Conservation (phyloP, 2,888 invertebrate species). For the Acrobasis suavella region DNA sequence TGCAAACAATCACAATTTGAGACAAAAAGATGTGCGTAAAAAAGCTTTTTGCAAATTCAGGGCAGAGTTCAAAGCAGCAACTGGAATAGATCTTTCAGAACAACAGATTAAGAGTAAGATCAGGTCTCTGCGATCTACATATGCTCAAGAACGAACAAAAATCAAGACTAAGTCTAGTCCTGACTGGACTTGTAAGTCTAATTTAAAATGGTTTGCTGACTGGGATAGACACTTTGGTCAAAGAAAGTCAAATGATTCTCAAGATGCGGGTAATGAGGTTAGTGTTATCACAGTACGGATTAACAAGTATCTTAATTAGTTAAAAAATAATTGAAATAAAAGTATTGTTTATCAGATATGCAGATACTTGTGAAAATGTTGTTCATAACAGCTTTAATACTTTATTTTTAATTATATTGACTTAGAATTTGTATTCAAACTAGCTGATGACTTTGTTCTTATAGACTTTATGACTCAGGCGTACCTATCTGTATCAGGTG, state of each 20-base stretch:
- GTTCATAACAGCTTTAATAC: too few species aligned
- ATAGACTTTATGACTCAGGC: too few species aligned
- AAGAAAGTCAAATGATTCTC: background rate
- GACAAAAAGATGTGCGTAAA: background rate
- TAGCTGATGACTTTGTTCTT: too few species aligned
- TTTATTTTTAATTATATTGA: too few species aligned
- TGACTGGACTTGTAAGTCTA: background rate
- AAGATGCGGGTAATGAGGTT: constrained; percentile 4
- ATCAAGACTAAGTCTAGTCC: background rate
- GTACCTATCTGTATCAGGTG: too few species aligned
- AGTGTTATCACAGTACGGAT: background rate
- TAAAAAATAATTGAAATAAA: too few species aligned
- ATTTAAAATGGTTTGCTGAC: constrained; percentile 8
- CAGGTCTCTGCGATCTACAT: constrained; percentile 1
- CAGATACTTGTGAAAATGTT: too few species aligned
- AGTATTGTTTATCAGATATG: too few species aligned
- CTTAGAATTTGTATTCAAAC: too few species aligned
- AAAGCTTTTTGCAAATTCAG: background rate
- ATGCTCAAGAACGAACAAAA: background rate
- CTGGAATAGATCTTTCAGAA: background rate
- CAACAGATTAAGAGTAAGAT: background rate
- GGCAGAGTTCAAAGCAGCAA: background rate
- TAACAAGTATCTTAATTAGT: too few species aligned
- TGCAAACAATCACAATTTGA: background rate
- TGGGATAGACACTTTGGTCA: background rate